These are phyloP conservation scores for Pseudolaguvia tuberculata DNA, from an alignment of 2,113 vertebrate species.

Conservation along the genomic window DNA sequence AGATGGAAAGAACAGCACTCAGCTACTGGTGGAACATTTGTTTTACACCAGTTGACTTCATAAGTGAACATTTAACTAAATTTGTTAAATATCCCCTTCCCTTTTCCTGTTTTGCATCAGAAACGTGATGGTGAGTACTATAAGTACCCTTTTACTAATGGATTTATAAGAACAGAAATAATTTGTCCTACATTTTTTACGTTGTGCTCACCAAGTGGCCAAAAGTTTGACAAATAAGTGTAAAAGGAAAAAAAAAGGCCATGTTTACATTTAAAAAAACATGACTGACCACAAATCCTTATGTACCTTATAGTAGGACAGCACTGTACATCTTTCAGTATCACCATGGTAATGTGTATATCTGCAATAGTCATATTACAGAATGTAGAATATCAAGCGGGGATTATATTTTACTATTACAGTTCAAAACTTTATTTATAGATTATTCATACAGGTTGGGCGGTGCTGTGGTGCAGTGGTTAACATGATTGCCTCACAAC, in stretches of 20 bases:
- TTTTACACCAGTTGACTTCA: neutral
- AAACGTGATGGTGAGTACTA: neutral
- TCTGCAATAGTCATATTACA: no score
- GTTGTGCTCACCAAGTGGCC: neutral
- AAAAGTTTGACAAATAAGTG: neutral
- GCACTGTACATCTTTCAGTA: no score
- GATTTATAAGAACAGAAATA: neutral
- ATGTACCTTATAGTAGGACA: no score
- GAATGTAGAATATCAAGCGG: no score
- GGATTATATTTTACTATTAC: no score
- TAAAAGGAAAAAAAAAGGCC: neutral
- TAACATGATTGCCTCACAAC: no score
- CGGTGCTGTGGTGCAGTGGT: no score
- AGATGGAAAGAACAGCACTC: neutral
- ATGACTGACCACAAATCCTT: neutral
- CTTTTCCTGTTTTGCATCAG: neutral
- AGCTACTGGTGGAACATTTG: neutral
- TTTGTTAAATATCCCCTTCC: neutral
- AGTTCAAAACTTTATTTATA: no score
- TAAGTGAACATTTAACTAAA: neutral
- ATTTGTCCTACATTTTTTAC: neutral
- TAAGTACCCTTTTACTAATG: conserved; percentile 19
- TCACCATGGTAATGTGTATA: no score
- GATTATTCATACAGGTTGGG: no score
- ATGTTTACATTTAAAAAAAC: neutral